phyloP scores from a whole-genome alignment of 2,888 invertebrate genomes.

The Stratiomys singularior region DNA sequence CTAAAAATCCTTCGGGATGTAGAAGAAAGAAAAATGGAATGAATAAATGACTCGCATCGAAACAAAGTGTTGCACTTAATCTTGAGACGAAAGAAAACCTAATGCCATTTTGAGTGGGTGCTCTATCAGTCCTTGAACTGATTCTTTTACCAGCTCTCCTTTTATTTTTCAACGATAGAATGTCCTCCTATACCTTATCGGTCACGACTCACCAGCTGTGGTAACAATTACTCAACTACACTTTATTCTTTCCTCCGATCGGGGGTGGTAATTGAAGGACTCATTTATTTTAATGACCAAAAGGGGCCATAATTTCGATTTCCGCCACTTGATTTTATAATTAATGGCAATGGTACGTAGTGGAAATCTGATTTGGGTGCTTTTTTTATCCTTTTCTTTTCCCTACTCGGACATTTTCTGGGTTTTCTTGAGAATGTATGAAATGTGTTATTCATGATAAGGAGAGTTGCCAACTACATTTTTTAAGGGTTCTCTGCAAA shows the following conservation, averaged over 20 bases:
- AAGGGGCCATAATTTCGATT: constrained; percentile 48
- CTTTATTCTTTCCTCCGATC: constrained; percentile 2
- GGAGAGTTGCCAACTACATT: too few species aligned
- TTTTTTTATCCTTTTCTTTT: not conserved
- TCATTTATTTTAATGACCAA: constrained; percentile 49
- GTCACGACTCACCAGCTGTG: too few species aligned
- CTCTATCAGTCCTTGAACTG: too few species aligned
- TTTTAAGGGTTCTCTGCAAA: too few species aligned
- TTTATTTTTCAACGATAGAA: not conserved
- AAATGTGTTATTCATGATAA: too few species aligned
- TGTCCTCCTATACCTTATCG: not conserved
- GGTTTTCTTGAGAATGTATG: too few species aligned
- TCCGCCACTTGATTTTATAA: constrained; percentile 49
- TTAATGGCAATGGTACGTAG: constrained; percentile 43
- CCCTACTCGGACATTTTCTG: too few species aligned
- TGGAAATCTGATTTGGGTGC: not conserved
- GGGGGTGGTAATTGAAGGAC: constrained; percentile 38
- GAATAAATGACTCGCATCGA: constrained; percentile 24
- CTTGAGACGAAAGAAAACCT: not conserved
- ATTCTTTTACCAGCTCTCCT: not conserved
- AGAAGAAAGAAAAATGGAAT: not conserved
- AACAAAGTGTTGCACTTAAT: constrained; percentile 40
- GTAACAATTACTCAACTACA: not conserved
- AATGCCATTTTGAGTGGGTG: too few species aligned
- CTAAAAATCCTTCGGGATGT: too few species aligned